These are phyloP conservation scores for Phyllopteryx taeniolatus DNA, from an alignment of 2,113 vertebrate genomes.

Conservation along the genomic window DNA sequence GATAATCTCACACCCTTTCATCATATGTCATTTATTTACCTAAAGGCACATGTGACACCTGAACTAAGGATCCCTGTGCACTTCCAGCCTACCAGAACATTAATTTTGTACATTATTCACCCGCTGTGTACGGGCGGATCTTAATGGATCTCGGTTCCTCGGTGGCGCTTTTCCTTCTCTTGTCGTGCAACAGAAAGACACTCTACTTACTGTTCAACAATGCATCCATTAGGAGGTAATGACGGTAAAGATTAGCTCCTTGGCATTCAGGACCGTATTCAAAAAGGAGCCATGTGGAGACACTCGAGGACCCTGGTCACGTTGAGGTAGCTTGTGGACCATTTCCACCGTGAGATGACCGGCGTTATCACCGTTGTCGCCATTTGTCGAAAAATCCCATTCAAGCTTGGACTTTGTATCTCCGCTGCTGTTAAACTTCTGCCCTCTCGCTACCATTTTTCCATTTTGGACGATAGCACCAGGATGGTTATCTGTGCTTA, in stretches of 20 bases:
- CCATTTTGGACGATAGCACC: slow-evolving; percentile 18
- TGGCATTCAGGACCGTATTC: not conserved
- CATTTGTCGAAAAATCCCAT: slow-evolving; percentile 6
- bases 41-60: not conserved
- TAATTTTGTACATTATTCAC: slow-evolving; percentile 7
- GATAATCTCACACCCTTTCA: not conserved
- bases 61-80: not conserved
- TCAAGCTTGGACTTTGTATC: slow-evolving; percentile 14
- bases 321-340: too few relatives aligned
- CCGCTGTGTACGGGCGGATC: not conserved
- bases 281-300: not conserved
- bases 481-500: not conserved
- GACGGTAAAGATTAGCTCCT: slow-evolving; percentile 26
- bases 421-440: not conserved
- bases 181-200: slow-evolving; percentile 15
- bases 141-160: slow-evolving; percentile 18
- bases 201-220: slow-evolving; percentile 22
- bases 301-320: not conserved
- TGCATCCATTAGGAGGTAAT: slow-evolving; percentile 4
- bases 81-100: not conserved
- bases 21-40: not conserved
- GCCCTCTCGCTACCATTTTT: slow-evolving; percentile 6
- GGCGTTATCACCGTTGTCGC: slow-evolving; percentile 17
- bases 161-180: slow-evolving; percentile 1
- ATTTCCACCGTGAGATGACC: not conserved